A percentile compares a stretch with the other conserved stretches of the same genome.
These are phyloP conservation scores for Drosophila kuntzei DNA, from an alignment of 2,888 invertebrate genomes.

Conservation along the genomic window DNA sequence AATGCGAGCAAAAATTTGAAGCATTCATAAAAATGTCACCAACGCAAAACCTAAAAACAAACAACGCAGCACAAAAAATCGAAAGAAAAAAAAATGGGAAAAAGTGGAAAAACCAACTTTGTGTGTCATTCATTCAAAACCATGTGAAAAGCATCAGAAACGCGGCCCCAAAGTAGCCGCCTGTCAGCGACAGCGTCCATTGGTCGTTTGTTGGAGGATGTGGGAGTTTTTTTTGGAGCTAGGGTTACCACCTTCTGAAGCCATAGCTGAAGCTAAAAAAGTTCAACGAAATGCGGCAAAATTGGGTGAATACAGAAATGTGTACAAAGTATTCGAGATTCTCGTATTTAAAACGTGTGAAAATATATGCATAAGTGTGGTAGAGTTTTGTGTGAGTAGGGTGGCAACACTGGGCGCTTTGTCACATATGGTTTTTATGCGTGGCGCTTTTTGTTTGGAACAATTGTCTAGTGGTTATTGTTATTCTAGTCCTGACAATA, in stretches of 20 bases:
- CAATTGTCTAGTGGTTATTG: conserved; percentile 66
- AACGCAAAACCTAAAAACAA: conserved; percentile 71
- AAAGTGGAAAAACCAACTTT: conserved; percentile 63
- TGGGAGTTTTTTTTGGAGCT: not conserved
- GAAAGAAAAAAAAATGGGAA: conserved; percentile 7
- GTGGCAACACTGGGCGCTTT: conserved; percentile 20
- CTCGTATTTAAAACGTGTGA: conserved; percentile 49
- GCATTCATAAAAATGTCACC: conserved; percentile 81
- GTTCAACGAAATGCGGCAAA: conserved; percentile 76
- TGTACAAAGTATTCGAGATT: conserved; percentile 34
- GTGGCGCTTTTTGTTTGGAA: conserved; percentile 42
- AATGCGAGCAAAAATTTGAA: conserved; percentile 72
- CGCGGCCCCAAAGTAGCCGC: conserved; percentile 69
- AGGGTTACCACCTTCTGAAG: not conserved
- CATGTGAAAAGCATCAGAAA: conserved; percentile 77
- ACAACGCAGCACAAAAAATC: conserved; percentile 57
- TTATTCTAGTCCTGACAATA: conserved; percentile 73
- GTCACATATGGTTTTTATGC: conserved; percentile 61
- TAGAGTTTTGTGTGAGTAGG: conserved; percentile 14
- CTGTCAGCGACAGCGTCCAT: conserved; percentile 59
- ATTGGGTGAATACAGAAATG: conserved; percentile 65
- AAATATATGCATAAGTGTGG: conserved; percentile 56
- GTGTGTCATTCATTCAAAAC: conserved; percentile 79
- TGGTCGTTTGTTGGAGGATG: not conserved
- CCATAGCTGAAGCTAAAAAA: conserved; percentile 16